phyloP scores from a whole-genome alignment of 2,888 invertebrate species.

The Calameuta idolon region DNA sequence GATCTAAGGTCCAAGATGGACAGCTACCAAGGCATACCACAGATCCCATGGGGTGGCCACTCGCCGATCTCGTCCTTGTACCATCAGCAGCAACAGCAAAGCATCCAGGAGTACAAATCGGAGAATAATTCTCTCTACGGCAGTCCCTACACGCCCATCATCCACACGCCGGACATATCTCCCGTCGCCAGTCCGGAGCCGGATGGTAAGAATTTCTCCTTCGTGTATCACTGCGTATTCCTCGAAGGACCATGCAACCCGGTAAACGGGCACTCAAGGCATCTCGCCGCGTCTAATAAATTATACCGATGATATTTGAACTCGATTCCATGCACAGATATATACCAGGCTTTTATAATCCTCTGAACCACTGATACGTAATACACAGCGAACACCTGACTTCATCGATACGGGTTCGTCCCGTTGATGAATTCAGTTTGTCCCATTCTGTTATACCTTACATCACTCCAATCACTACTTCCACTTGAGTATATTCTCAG shows the following conservation, averaged over 20 bases:
- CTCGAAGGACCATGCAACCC: too few relatives aligned
- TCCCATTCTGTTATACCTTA: too few relatives aligned
- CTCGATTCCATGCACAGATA: constrained; percentile 1
- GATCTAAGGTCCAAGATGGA: constrained; percentile 63
- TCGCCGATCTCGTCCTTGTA: constrained; percentile 67
- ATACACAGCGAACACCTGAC: not conserved
- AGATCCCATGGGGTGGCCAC: constrained; percentile 65
- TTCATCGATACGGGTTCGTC: not conserved
- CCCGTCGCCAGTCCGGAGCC: constrained; percentile 87
- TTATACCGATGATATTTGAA: not conserved
- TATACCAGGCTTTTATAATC: too few relatives aligned
- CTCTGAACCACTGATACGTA: too few relatives aligned
- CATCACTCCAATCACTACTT: too few relatives aligned
- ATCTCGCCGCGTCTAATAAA: not conserved
- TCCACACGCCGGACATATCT: constrained; percentile 87
- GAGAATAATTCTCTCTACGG: constrained; percentile 66
- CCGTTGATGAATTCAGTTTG: too few relatives aligned
- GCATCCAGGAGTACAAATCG: constrained; percentile 65
- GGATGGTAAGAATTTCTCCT: constrained; percentile 69
- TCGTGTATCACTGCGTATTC: too few relatives aligned
- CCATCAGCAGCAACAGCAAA: constrained; percentile 63
- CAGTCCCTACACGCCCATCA: constrained; percentile 66
- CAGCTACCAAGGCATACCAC: constrained; percentile 63
- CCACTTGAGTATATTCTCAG: too few relatives aligned
- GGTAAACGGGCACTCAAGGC: too few relatives aligned